Evolutionary conservation across 2,888 invertebrate species (phyloP).

Genomic region (Phragmatobia fuliginosa): DNA sequence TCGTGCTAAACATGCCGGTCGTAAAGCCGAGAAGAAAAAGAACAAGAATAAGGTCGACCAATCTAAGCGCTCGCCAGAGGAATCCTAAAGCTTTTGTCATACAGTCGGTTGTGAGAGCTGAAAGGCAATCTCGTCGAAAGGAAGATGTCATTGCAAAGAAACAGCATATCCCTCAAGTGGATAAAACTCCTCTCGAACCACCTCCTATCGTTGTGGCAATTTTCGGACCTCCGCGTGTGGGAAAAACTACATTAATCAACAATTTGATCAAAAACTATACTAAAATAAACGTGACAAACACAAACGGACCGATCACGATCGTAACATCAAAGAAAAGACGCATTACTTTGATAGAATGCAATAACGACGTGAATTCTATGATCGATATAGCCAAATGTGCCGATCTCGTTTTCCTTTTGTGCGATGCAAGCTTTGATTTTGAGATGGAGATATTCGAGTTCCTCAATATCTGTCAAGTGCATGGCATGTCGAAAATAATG

Average conservation of each 20-base stretch:
- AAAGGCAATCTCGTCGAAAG: slow-evolving; percentile 94
- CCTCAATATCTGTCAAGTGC: slow-evolving; percentile 98
- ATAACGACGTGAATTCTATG: slow-evolving; percentile 99
- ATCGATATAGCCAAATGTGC: slow-evolving; percentile 99
- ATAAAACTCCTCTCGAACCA: slow-evolving; percentile 96
- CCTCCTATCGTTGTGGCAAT: slow-evolving; percentile 98
- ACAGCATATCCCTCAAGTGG: slow-evolving; percentile 97
- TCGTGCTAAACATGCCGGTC: no score
- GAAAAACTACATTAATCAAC: slow-evolving; percentile 96
- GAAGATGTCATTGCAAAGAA: slow-evolving; percentile 95
- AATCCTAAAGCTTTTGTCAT: slow-evolving; percentile 99
- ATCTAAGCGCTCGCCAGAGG: slow-evolving; percentile 92
- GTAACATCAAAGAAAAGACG: slow-evolving; percentile 98
- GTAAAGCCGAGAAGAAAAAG: no score
- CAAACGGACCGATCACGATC: slow-evolving; percentile 98
- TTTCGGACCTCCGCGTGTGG: slow-evolving; percentile 98
- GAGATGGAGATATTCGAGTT: slow-evolving; percentile 99
- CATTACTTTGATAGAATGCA: slow-evolving; percentile 98
- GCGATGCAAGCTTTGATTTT: slow-evolving; percentile 99
- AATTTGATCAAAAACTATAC: slow-evolving; percentile 97
- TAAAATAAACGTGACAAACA: slow-evolving; percentile 93
- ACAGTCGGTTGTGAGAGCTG: slow-evolving; percentile 96
- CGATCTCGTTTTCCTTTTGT: slow-evolving; percentile 96
- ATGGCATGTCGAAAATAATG: slow-evolving; percentile 98
- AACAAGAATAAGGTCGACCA: no score